These are phyloP conservation scores for Mobula hypostoma DNA, from an alignment of 2,113 vertebrate genomes.

Conservation along the genomic window DNA sequence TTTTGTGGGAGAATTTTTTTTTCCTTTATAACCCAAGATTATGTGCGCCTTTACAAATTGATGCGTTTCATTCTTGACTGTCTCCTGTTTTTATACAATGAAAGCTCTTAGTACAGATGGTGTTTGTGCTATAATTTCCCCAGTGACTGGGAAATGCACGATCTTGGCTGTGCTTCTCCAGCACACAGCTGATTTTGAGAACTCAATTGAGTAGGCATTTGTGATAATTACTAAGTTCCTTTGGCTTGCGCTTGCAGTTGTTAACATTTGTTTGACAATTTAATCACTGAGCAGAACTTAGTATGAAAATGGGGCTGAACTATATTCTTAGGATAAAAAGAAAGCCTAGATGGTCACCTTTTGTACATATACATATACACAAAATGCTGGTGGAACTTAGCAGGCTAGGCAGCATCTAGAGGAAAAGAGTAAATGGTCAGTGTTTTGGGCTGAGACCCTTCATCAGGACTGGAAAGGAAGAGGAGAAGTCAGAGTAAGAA, in stretches of 20 bases:
- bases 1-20: background rate
- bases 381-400: too few relatives aligned
- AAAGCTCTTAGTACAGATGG: conserved; percentile 9
- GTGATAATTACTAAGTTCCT: conserved; percentile 5
- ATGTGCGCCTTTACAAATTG: background rate
- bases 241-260: conserved; percentile 5
- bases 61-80: background rate
- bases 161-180: background rate
- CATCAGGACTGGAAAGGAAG: too few relatives aligned
- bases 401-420: too few relatives aligned
- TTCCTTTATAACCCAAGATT: background rate
- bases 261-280: conserved; percentile 20
- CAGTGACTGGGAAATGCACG: background rate
- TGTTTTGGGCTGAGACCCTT: too few relatives aligned
- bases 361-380: too few relatives aligned
- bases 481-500: too few relatives aligned
- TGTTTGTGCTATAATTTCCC: background rate
- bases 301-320: background rate
- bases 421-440: too few relatives aligned
- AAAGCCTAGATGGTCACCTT: background rate
- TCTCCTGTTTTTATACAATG: background rate
- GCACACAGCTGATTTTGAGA: conserved; percentile 9
- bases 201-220: conserved; percentile 13
- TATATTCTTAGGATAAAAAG: background rate
- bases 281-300: background rate